A percentile compares a stretch with the other conserved stretches of the same genome.
Evolutionary conservation across 2,113 vertebrate species (phyloP).

Genomic region (Sterrhoptilus dennistouni): DNA sequence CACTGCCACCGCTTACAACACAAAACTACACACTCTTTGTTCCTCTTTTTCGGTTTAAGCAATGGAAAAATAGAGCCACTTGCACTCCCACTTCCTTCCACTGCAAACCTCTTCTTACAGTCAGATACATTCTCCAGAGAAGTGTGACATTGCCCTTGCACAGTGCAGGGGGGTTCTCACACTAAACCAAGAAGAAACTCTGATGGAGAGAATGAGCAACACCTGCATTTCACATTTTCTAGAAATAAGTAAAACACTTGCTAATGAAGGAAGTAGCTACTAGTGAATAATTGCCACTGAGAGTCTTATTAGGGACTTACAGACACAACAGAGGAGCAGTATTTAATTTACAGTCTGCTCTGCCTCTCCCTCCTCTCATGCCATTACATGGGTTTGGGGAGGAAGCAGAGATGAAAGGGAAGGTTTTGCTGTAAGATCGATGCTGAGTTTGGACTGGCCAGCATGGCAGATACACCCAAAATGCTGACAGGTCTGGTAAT

Average conservation of each 20-base stretch:
- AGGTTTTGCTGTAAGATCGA: background rate
- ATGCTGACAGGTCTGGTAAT: background rate
- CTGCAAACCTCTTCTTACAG: background rate
- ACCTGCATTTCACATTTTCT: background rate
- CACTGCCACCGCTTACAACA: background rate
- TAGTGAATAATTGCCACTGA: background rate
- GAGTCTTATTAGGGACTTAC: background rate
- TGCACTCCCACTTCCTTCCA: background rate
- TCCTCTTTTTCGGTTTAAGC: constrained; percentile 65
- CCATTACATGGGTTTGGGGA: background rate
- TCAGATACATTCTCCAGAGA: background rate
- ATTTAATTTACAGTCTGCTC: background rate
- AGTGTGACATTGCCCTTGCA: background rate
- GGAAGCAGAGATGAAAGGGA: background rate
- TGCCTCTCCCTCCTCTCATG: background rate
- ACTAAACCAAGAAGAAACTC: background rate
- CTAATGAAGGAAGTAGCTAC: background rate
- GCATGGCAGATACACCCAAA: background rate
- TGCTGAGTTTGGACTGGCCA: background rate
- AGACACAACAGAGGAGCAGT: background rate
- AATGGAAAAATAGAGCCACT: constrained; percentile 66
- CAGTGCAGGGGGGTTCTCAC: background rate
- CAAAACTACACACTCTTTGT: constrained; percentile 10
- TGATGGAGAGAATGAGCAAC: background rate
- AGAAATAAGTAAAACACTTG: background rate